Evolutionary conservation across 2,113 vertebrate genomes (phyloP), one percentile per base, ranked within the genome.

Genomic region (Solea solea): DNA sequence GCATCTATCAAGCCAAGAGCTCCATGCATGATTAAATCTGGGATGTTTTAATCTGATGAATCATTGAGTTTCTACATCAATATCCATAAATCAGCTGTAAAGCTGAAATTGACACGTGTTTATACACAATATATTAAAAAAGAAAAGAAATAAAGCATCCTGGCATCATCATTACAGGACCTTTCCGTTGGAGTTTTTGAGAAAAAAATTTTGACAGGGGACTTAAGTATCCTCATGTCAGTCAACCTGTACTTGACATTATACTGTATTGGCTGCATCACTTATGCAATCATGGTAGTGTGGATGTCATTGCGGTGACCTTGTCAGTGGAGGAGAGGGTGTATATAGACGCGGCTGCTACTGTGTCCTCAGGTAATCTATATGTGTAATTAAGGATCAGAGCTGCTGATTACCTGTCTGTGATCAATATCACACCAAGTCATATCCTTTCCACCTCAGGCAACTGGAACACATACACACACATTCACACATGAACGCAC

Each of bases 361-460:
- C 45, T 41, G 70, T 12, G 61, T 73, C 64, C 69, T 67, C 56
- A 42, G 65, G 50, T 15, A 64, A 84, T 87, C 80, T 12, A 82
- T 88, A 79, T 13, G 42, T 74, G 78, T 76, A 80, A 88, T 88
- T 79, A 80, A 69, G 74, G 70, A 76, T 76, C 63, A 78, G 70
- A 61, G 12, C 69, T 16, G 64, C 66, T 68, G 76, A 86, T 86
- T 78, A 84, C 76, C 81, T 68, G 70, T 60, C 54, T 69, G 61
- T 72, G 72, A 83, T 83, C 86, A 72, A 87, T 81, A 84, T 57
- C 57, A 75, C 64, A 63, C 27, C 54, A 45, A 71, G 42, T 75
- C 70, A 46, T 62, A 77, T 81, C 74, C 64, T 52, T 41, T 73
- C 57, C 34, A n/a, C 81, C 77, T 62, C 55, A 15, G 69, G 71